phyloP scores from a whole-genome alignment of 2,797 vertebrate species.

The Pitangus sulphuratus region DNA sequence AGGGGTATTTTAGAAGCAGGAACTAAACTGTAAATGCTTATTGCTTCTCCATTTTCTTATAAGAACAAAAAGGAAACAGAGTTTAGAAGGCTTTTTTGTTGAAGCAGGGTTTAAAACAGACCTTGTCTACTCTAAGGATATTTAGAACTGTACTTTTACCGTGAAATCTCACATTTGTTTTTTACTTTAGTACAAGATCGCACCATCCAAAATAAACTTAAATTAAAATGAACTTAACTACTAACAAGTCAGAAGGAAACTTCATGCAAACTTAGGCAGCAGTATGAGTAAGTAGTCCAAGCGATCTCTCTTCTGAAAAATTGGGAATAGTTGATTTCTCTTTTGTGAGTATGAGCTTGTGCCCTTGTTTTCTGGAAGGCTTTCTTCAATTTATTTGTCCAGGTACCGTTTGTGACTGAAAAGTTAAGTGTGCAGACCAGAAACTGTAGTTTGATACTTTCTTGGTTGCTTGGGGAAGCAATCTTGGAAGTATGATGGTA shows the following conservation, averaged over 20 bases:
- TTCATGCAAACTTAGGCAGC: not conserved
- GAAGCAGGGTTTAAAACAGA: constrained; percentile 82
- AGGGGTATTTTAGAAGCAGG: constrained; percentile 86
- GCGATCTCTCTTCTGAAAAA: not conserved
- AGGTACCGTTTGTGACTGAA: not conserved
- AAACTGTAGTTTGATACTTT: not conserved
- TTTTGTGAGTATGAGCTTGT: not conserved
- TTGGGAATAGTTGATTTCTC: not conserved
- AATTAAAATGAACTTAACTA: not conserved
- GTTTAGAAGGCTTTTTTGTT: constrained; percentile 86
- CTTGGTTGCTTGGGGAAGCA: not conserved
- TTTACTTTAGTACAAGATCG: not conserved
- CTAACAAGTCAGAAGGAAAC: not conserved
- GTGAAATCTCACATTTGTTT: constrained; percentile 5
- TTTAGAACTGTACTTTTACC: constrained; percentile 44
- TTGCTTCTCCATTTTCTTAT: constrained; percentile 82
- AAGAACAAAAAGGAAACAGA: constrained; percentile 79
- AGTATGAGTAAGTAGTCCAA: not conserved
- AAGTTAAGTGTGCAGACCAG: not conserved
- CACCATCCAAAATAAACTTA: not conserved
- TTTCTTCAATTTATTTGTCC: not conserved
- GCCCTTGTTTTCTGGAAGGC: not conserved
- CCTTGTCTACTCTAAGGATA: constrained; percentile 72
- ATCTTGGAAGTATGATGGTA: not conserved
- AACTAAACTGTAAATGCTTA: constrained; percentile 92